Base-by-base conservation (phyloP, 2,888 invertebrate genomes). In the Pseudanteris insignis region DNA sequence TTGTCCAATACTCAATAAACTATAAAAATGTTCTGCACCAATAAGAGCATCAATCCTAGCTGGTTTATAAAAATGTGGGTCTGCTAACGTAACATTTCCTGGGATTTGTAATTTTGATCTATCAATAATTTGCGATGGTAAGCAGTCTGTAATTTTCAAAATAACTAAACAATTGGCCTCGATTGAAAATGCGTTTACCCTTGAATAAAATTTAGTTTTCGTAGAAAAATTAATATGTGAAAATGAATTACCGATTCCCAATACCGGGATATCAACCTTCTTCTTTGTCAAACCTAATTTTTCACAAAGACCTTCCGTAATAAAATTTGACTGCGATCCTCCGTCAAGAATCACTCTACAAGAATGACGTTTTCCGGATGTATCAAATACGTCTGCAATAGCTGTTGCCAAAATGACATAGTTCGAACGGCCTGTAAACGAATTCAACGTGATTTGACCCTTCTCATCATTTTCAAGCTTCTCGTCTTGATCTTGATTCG, bases 21-120 rank as follows among this genome's bases (percentile, higher is more conserved):
- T 14, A 18, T 38, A 59, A 9, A 51, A 59, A 15, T 37, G 18
- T 11, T 36, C 55, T 0, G 61, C 63, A 3, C 58, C 63, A 4
- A 66, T 14, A 1, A 66, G 33, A 9, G 55, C 8, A 15, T 64
- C 66, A 4, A 66, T 40, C 4, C 1, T 2, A 2, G 33, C 2
- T n/a, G 40, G 33, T 1, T 2, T 6, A 7, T 10, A 4, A 30
- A 44, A 63, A 0, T 34, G 14, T 7, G 60, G 57, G 36, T 64
- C 64, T 2, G 64, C 63, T 3, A 65, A 30, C 21, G 33, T 37
- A 18, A 59, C 6, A 38, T 55, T 46, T 12, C n/a, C 5, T 1
- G 41, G 41, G 2, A 40, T 10, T 15, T 14, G 11, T 24, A 36
- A 5, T 5, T 2, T 13, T 5, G 6, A 7, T 3, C 13, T 1